A percentile compares a stretch with the other conserved stretches of the same genome.
Evolutionary conservation across 2,113 vertebrate genomes (phyloP).

Genomic region (Pelobates fuscus): DNA sequence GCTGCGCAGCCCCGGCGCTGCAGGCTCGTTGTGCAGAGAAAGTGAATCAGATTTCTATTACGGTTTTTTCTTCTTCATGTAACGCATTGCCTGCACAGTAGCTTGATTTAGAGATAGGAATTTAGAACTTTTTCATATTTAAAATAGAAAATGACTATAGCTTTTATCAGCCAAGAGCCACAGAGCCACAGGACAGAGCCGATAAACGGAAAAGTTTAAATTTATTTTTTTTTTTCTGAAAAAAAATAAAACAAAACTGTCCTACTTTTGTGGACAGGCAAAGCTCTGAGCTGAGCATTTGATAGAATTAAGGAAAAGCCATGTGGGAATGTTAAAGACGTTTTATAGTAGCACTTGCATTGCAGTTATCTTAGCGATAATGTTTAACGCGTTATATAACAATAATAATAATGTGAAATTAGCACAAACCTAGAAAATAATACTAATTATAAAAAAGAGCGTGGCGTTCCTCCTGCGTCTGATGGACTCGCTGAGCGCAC

Average conservation of each 20-base stretch:
- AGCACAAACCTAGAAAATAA: conserved; percentile 20
- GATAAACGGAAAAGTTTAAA: background rate
- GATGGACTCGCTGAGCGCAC: background rate
- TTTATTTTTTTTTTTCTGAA: too few species aligned
- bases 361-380: background rate
- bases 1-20: background rate
- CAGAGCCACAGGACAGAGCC: background rate
- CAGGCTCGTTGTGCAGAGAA: background rate
- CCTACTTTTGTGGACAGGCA: background rate
- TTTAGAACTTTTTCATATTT: conserved; percentile 1
- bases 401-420: conserved; percentile 23
- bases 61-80: conserved; percentile 29
- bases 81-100: conserved; percentile 32
- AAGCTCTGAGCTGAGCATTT: background rate
- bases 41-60: background rate
- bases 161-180: background rate
- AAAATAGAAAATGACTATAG: conserved; percentile 3
- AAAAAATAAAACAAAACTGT: background rate
- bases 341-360: conserved; percentile 19
- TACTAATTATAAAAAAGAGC: background rate
- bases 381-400: background rate
- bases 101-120: background rate
- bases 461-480: background rate
- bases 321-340: background rate
- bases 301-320: conserved; percentile 9